Percentiles rank a stretch among this genome's conserved stretches.
These are phyloP conservation scores for Chiloscyllium plagiosum DNA, from an alignment of 2,113 vertebrate species.

Conservation along the genomic window DNA sequence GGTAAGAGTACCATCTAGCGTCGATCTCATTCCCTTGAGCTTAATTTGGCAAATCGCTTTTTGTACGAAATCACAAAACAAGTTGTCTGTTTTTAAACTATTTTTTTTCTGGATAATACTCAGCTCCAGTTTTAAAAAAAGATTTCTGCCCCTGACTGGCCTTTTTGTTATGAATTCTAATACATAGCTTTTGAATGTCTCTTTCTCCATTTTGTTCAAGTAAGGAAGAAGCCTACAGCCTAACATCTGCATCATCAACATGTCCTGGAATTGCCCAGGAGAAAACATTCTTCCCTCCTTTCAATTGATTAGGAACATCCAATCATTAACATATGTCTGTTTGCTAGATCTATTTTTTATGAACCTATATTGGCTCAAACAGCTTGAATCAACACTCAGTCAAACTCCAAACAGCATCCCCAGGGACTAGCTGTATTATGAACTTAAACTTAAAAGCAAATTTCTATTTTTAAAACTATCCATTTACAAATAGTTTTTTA, in stretches of 20 bases:
- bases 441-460: not conserved
- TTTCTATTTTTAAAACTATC: not conserved
- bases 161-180: not conserved
- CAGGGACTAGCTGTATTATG: not conserved
- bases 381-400: not conserved
- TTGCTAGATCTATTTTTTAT: not conserved
- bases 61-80: not conserved
- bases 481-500: not conserved
- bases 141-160: not conserved
- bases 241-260: too few species aligned
- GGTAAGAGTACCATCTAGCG: not conserved
- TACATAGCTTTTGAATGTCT: not conserved
- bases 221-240: not conserved
- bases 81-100: not conserved
- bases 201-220: not conserved
- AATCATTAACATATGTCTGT: not conserved
- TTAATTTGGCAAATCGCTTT: not conserved
- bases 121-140: not conserved
- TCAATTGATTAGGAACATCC: not conserved
- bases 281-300: not conserved
- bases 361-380: not conserved
- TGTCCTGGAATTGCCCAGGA: not conserved
- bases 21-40: not conserved
- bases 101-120: not conserved
- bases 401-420: not conserved